Base-by-base conservation (phyloP, 2,797 vertebrate genomes). In the Allobates femoralis region DNA sequence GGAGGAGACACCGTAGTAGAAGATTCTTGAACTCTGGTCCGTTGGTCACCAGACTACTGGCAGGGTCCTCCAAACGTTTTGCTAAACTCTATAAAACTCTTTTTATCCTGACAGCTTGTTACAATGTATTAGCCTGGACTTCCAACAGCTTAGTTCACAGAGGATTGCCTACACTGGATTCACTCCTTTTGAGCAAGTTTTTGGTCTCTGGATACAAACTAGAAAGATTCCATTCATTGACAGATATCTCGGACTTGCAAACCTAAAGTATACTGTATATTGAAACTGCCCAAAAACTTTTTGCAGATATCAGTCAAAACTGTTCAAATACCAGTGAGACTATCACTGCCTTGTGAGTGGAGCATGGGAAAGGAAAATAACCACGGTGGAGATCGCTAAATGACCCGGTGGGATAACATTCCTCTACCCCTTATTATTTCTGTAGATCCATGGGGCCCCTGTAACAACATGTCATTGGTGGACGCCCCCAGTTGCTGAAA, bases 321-420 rank as follows among this genome's bases (percentile, higher is more conserved):
- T 26, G 10, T 60, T 60, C 23, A n/a, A 26, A 26, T 12, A 60
- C n/a, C 26, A 34, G 2, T 7, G 30, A 7, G 32, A 69, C 18
- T 18, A 32, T 37, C 18, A 66, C 28, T 32, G 64, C 28, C 11
- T 6, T 69, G 66, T 69, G 66, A 69, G 34, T 21, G 32, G 66
- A 69, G 66, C 30, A 69, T 69, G 66, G 32, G 66, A 69, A 69
- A 41, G 3, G n/a, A n/a, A 8, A 23, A 34, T 16, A 23, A 7
- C 41, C 60, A 12, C 41, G 1, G 41, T 14, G 71, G 4, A 74
- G 71, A 26, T 26, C 2, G 5, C 41, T 18, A 26, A 74, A 74
- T 74, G 11, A 46, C 71, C 71, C 23, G 41, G 71, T 50, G 23
- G 37, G 37, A 74, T 71, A 71, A 71, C 37, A 74, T 74, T 50